phyloP scores from a whole-genome alignment of 2,888 invertebrate species.

The Bugulina stolonifera region DNA sequence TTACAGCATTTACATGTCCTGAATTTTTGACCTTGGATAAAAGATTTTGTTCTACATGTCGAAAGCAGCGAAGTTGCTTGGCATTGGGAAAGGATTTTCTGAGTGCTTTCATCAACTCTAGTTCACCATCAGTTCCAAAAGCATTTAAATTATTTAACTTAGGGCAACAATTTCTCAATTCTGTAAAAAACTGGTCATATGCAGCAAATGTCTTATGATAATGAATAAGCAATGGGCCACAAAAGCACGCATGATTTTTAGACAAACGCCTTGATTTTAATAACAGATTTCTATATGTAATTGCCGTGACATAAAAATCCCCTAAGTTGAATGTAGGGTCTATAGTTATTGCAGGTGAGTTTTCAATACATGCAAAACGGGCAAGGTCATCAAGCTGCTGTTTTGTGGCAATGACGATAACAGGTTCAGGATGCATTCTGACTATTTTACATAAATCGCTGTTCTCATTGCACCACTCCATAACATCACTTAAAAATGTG shows the following conservation, averaged over 20 bases:
- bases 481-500: background rate
- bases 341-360: background rate
- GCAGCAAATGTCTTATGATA: background rate
- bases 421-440: background rate
- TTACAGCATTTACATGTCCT: background rate
- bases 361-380: background rate
- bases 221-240: background rate
- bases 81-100: background rate
- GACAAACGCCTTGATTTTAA: background rate
- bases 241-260: background rate
- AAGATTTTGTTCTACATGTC: background rate
- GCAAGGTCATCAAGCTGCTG: background rate
- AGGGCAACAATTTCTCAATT: background rate
- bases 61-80: background rate
- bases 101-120: background rate
- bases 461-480: background rate
- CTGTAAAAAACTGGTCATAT: background rate
- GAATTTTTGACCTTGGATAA: background rate
- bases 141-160: background rate
- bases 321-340: background rate
- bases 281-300: background rate
- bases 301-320: background rate
- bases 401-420: background rate
- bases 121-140: background rate
- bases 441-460: background rate